Conservation (phyloP, 1,140 invertebrate species). For the Dreissena polymorpha region DNA sequence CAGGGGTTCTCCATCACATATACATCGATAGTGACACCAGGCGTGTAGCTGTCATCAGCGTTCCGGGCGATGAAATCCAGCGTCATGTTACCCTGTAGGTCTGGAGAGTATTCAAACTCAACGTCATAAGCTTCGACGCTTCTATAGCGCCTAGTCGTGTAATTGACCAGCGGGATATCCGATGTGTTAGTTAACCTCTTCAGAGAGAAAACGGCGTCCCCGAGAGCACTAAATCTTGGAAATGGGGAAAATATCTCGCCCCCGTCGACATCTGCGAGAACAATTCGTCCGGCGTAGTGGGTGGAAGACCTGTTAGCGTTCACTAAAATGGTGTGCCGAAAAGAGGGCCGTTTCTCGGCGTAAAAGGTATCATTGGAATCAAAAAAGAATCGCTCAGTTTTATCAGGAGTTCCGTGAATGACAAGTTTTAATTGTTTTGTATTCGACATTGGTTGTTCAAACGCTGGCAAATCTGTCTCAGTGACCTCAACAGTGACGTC, state of each 20-base stretch:
- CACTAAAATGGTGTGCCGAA: not conserved
- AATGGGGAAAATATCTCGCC: not conserved
- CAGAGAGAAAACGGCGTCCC: not conserved
- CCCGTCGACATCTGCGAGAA: constrained; percentile 36
- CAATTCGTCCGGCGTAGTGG: constrained; percentile 5
- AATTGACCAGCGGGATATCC: constrained; percentile 3
- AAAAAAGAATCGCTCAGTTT: constrained; percentile 14
- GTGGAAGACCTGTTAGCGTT: constrained; percentile 34
- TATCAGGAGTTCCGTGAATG: constrained; percentile 6
- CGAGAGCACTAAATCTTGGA: constrained; percentile 1
- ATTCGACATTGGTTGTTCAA: constrained; percentile 9
- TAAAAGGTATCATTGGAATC: constrained; percentile 18
- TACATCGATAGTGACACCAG: constrained; percentile 20
- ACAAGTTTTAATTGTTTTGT: constrained; percentile 10
- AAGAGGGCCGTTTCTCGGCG: constrained; percentile 10
- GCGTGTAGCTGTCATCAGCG: constrained; percentile 7
- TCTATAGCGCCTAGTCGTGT: not conserved
- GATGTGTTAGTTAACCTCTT: not conserved
- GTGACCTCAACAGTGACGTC: constrained; percentile 19
- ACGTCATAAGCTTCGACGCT: constrained; percentile 6
- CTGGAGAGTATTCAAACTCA: constrained; percentile 2
- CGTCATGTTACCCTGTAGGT: constrained; percentile 18
- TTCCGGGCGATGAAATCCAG: constrained; percentile 8
- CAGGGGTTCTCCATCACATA: constrained; percentile 46
- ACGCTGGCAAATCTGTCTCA: constrained; percentile 18